Evolutionary conservation across 2,888 invertebrate species (phyloP).

Genomic region (Scaptomyza cyrtandrae): DNA sequence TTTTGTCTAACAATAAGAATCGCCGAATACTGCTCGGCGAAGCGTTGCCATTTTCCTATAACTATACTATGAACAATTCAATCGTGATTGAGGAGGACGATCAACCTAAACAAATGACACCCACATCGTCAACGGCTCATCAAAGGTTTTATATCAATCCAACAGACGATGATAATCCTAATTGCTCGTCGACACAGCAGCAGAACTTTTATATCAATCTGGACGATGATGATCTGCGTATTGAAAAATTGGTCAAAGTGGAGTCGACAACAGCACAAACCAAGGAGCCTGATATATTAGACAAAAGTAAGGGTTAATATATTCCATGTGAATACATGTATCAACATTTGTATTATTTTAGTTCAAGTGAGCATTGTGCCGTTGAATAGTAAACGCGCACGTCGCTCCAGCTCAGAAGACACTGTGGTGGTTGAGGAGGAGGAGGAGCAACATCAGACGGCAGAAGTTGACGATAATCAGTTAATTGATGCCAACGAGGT

Average conservation of each 20-base stretch:
- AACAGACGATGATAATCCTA: neutral
- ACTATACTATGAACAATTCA: neutral
- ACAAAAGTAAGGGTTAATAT: neutral
- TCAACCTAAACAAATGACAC: conserved; percentile 9
- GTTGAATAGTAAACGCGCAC: conserved; percentile 22
- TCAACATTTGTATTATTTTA: conserved; percentile 7
- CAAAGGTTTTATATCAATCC: conserved; percentile 35
- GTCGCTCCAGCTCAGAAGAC: neutral
- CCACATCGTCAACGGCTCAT: conserved; percentile 18
- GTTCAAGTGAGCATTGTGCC: conserved; percentile 32
- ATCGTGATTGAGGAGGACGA: neutral
- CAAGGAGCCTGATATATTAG: neutral
- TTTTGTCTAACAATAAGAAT: conserved; percentile 61
- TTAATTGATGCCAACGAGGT: conserved; percentile 63
- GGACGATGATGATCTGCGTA: conserved; percentile 40
- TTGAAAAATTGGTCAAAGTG: conserved; percentile 46
- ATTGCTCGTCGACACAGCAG: conserved; percentile 31
- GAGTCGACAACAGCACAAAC: conserved; percentile 58
- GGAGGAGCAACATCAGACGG: neutral
- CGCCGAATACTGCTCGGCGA: conserved; percentile 74
- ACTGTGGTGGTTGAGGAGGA: neutral
- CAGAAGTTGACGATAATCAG: conserved; percentile 14
- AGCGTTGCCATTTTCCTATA: conserved; percentile 72
- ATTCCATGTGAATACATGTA: no score
- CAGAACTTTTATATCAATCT: conserved; percentile 50